Evolutionary conservation across 2,113 vertebrate species (phyloP).

Genomic region (Rhinolophus ferrumequinum): DNA sequence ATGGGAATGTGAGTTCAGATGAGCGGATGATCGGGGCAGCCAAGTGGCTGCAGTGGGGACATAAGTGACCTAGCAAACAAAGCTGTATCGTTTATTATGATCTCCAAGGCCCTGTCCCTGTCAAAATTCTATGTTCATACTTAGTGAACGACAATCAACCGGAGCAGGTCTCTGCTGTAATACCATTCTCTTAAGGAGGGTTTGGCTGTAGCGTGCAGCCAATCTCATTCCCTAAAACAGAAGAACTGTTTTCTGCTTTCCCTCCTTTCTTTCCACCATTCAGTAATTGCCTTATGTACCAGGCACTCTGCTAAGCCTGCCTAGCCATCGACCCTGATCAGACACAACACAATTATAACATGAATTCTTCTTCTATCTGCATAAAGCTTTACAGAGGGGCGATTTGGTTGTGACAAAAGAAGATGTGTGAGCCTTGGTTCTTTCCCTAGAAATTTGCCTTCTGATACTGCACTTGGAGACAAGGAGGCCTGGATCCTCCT

Average conservation of each 20-base stretch:
- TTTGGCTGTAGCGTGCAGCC: not conserved
- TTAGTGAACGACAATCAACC: not conserved
- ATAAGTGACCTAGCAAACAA: not conserved
- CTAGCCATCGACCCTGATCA: not conserved
- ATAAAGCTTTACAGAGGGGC: not conserved
- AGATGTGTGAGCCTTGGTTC: not conserved
- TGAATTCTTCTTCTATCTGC: not conserved
- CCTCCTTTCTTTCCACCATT: not conserved
- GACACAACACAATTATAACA: not conserved
- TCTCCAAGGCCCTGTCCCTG: not conserved
- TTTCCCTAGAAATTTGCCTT: not conserved
- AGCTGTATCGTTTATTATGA: not conserved
- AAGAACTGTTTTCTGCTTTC: not conserved
- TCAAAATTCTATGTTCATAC: not conserved
- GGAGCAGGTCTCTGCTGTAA: not conserved
- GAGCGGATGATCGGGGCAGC: slow-evolving; percentile 8
- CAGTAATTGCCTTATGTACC: not conserved
- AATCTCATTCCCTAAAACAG: not conserved
- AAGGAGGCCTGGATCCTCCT: not conserved
- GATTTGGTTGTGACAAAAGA: not conserved
- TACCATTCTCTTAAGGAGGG: not conserved
- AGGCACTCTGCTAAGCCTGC: not conserved
- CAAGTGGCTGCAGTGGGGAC: not conserved
- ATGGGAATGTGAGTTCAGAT: slow-evolving; percentile 21
- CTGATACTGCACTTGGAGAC: not conserved